These are phyloP conservation scores for Hydraecia micacea DNA, from an alignment of 2,888 invertebrate species.

Conservation along the genomic window DNA sequence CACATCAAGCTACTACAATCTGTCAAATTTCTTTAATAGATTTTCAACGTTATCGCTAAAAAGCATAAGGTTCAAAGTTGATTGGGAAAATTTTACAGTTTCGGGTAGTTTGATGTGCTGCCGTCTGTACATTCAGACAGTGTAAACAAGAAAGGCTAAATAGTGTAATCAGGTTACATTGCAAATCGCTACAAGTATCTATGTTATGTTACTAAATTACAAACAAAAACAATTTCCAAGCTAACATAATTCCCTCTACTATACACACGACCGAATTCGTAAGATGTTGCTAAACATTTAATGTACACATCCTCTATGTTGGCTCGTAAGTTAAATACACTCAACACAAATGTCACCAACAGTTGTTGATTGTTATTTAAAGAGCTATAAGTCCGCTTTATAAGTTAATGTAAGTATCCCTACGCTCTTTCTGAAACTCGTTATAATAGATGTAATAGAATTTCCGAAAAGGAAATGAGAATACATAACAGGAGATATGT, in stretches of 20 bases:
- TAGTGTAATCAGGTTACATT: neutral
- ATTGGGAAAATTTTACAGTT: too few species aligned
- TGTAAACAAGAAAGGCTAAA: neutral
- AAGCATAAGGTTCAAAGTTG: too few species aligned
- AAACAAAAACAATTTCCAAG: constrained; percentile 32
- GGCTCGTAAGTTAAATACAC: constrained; percentile 18
- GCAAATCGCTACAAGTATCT: neutral
- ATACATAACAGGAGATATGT: neutral
- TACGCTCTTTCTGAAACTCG: neutral
- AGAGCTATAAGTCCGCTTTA: constrained; percentile 25
- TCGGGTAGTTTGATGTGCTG: too few species aligned
- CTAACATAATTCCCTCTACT: constrained; percentile 6
- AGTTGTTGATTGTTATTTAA: constrained; percentile 45
- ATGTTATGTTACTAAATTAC: constrained; percentile 7
- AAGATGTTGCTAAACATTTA: constrained; percentile 27
- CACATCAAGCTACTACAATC: too few species aligned
- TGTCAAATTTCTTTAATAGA: too few species aligned
- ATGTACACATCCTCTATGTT: constrained; percentile 4
- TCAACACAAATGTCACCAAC: constrained; percentile 27
- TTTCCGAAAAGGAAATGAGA: constrained; percentile 22
- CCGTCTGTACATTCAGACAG: neutral
- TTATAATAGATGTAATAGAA: constrained; percentile 7
- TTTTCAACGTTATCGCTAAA: too few species aligned
- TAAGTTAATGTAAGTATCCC: constrained; percentile 12
- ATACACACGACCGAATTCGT: neutral